Evolutionary conservation across 2,797 vertebrate species (phyloP).

Genomic region (Acanthurus leucopareius): DNA sequence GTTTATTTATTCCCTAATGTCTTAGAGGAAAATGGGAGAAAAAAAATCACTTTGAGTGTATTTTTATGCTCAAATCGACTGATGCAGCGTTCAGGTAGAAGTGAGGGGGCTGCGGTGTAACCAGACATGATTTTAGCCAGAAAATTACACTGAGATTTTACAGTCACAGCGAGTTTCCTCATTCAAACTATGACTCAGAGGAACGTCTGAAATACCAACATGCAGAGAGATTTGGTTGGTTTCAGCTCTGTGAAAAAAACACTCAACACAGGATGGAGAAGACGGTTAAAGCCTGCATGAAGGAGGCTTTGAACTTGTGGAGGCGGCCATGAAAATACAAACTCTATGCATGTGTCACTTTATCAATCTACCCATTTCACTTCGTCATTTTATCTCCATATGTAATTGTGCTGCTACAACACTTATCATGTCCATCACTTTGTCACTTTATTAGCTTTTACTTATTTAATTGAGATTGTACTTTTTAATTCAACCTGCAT

Average conservation of each 20-base stretch:
- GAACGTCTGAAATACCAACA: background rate
- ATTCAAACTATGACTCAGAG: slow-evolving; percentile 15
- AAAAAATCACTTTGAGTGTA: background rate
- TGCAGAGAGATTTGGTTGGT: background rate
- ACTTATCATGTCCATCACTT: no score
- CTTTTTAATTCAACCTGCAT: no score
- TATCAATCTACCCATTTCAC: no score
- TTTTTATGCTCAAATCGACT: slow-evolving; percentile 23
- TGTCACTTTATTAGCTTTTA: no score
- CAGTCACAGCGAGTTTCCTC: background rate
- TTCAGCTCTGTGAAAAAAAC: background rate
- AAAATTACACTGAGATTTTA: slow-evolving; percentile 10
- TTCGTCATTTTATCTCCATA: no score
- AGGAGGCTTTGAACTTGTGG: no score
- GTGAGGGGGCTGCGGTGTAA: slow-evolving; percentile 2
- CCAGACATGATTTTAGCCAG: slow-evolving; percentile 4
- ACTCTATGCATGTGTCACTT: no score
- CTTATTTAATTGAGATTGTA: no score
- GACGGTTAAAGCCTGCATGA: no score
- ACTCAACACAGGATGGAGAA: background rate
- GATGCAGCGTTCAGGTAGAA: slow-evolving; percentile 23
- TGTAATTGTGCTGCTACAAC: no score
- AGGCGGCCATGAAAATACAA: no score
- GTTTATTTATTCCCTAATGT: background rate
- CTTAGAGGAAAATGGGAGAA: background rate